Evolutionary conservation across 2,888 invertebrate genomes (phyloP).

Genomic region (Chelonus formosanus): DNA sequence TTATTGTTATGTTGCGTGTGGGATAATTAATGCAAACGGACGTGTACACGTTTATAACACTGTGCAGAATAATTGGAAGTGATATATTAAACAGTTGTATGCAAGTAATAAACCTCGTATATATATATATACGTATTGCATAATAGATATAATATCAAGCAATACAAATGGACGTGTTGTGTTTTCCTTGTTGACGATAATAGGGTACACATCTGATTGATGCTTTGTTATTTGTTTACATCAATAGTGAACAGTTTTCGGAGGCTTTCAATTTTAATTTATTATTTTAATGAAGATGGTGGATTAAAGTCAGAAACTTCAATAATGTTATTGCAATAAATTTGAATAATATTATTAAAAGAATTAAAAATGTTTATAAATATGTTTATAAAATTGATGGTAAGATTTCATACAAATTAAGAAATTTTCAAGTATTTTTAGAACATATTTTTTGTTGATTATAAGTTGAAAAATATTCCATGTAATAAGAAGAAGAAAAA

Average conservation of each 20-base stretch:
- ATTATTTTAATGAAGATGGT: not conserved
- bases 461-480: no score
- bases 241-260: no score
- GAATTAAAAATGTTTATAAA: no score
- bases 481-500: no score
- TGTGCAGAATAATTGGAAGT: slow-evolving; percentile 7
- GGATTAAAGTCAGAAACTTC: not conserved
- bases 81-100: slow-evolving; percentile 15
- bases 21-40: slow-evolving; percentile 25
- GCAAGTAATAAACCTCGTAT: slow-evolving; percentile 9
- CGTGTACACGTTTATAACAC: slow-evolving; percentile 22
- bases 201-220: no score
- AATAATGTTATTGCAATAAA: no score
- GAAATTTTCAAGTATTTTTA: no score
- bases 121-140: slow-evolving; percentile 14
- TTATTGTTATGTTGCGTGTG: slow-evolving; percentile 15
- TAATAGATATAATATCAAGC: slow-evolving; percentile 1
- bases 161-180: not conserved
- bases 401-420: no score
- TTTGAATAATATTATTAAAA: slow-evolving; percentile 1
- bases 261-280: not conserved
- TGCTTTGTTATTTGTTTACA: no score
- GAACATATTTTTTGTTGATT: no score
- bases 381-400: no score
- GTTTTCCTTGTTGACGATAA: no score